These are phyloP conservation scores for Gambusia yucatana DNA, from an alignment of 2,797 vertebrate species.

Conservation along the genomic window DNA sequence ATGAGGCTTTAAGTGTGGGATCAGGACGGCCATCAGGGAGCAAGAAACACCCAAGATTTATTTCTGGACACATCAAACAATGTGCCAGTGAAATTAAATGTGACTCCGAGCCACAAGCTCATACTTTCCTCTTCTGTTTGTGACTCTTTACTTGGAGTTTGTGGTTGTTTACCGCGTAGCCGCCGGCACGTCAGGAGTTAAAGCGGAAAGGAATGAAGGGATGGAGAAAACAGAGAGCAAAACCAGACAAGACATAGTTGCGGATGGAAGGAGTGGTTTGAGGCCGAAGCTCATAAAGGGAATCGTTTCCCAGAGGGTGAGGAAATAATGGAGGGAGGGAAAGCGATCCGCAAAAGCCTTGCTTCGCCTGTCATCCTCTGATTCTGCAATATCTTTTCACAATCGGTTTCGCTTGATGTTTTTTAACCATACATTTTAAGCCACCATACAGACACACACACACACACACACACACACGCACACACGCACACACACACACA, in stretches of 20 bases:
- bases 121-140: not conserved
- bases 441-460: conserved; percentile 1
- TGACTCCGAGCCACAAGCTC: not conserved
- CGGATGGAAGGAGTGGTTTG: conserved; percentile 74
- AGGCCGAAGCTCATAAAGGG: conserved; percentile 75
- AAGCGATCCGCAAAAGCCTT: conserved; percentile 33
- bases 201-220: conserved; percentile 17
- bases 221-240: conserved; percentile 51
- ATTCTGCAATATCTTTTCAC: conserved; percentile 7
- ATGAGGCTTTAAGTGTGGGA: not conserved
- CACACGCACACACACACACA: conserved; percentile 1
- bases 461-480: not conserved
- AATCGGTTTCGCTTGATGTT: not conserved
- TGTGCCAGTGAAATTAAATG: not conserved
- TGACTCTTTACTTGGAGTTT: not conserved
- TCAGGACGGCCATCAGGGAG: not conserved
- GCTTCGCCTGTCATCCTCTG: conserved; percentile 4
- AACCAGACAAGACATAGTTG: conserved; percentile 82
- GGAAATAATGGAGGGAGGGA: conserved; percentile 42
- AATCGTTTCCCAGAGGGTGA: conserved; percentile 71
- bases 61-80: not conserved
- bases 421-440: not conserved
- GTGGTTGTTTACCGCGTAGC: conserved; percentile 28
- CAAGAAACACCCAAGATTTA: not conserved
- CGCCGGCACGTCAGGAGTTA: conserved; percentile 40